Evolutionary conservation across 2,888 invertebrate genomes (phyloP), one percentile per base, ranked within the genome.

Genomic region (Brachyptera putata): DNA sequence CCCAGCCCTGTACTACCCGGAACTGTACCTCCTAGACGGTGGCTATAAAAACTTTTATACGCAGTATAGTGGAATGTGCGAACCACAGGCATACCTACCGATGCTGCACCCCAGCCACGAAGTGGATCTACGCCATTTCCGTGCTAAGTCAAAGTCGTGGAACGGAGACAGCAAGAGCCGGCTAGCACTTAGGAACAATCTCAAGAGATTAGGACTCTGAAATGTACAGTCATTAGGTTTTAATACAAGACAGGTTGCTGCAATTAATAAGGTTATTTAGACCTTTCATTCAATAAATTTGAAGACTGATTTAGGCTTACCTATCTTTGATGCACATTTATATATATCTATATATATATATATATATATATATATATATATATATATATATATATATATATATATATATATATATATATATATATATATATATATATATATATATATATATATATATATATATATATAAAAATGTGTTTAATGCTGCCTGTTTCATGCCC

Each of bases 1-100:
- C 75, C 98, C 98, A 0, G 77, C 83, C 0, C 79, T 98, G 0
- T 80, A 89, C 71, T 95, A 91, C 78, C 97, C 97, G 0, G 98
- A 98, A 75, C 78, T 95, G 1, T 99, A 99, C 75, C 78, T 99
- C 1, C 80, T 99, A 22, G 89, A 94, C 70, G 93, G 93, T 1
- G 95, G 94, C 39, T 95, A 95, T 76, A 87, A 91, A 70, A 81
- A 81, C 26, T 96, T 98, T 78, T 94, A 82, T 74, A 80, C 84
- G 66, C 75, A 79, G 1, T 83, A 85, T 70, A 76, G 84, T 22
- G 77, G 80, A 0, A 76, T 90, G 50, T 89, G 92, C 70, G 84
- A 81, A 30, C 92, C 92, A 0, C 76, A 80, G 49, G 79, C 80
- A 0, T 94, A 97, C 74, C 82, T 85, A 36, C 87, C 89, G 58